Percentiles rank a stretch among this genome's conserved stretches.
Conservation (phyloP, 2,888 invertebrate species). For the Cataglyphis albicans region DNA sequence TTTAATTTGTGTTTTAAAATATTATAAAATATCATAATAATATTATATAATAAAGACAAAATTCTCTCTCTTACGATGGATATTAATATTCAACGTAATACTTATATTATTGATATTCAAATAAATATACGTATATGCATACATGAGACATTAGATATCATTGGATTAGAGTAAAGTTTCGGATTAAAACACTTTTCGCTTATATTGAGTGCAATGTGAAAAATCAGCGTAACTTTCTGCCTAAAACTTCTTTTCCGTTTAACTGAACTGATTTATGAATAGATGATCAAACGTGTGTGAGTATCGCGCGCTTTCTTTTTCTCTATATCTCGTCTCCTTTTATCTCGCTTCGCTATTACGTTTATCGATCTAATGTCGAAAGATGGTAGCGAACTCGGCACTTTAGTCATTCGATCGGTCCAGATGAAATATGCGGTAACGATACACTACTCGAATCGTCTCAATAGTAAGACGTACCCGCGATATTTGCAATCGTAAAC, state of each 20-base stretch:
- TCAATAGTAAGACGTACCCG: slow-evolving; percentile 17
- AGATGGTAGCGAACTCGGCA: slow-evolving; percentile 49
- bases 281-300: slow-evolving; percentile 20
- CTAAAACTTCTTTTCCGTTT: slow-evolving; percentile 17
- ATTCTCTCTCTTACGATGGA: neutral
- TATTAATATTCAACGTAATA: neutral
- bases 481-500: slow-evolving; percentile 47
- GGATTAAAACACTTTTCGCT: neutral
- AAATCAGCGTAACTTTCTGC: slow-evolving; percentile 28
- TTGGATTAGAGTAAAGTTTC: slow-evolving; percentile 40
- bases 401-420: slow-evolving; percentile 69
- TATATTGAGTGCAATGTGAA: slow-evolving; percentile 7
- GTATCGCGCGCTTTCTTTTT: slow-evolving; percentile 2
- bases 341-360: slow-evolving; percentile 6
- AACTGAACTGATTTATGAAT: neutral
- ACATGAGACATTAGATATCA: slow-evolving; percentile 13
- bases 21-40: neutral
- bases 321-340: neutral
- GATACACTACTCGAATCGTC: slow-evolving; percentile 60
- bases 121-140: neutral
- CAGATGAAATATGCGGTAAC: slow-evolving; percentile 65
- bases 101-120: neutral
- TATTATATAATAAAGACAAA: neutral
- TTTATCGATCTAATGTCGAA: slow-evolving; percentile 54
- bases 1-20: neutral